Evolutionary conservation across 2,888 invertebrate species (phyloP), one percentile per base, ranked within the genome.

Genomic region (Diaprepes abbreviatus): DNA sequence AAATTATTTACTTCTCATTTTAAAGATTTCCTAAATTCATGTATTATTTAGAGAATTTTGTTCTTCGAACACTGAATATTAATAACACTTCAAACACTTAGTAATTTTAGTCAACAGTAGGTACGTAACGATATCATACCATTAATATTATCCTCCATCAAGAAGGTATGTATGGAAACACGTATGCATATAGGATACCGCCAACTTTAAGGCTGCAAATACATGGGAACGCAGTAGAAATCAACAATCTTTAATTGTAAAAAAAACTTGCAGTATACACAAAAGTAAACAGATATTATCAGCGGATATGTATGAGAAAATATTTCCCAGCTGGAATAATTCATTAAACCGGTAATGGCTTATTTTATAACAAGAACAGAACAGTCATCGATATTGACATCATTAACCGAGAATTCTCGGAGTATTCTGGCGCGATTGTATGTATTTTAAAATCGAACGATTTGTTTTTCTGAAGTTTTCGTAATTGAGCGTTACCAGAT

Each of bases 331-430:
- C 71, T 67, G 71, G 76, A 75, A 77, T 76, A 77, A 79, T 79
- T 78, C 78, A 79, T 76, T 74, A 77, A 78, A 79, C 78, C 78
- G 78, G 79, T 79, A 80, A 80, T 78, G 76, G 78, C 77, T 79
- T 78, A 78, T 79, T 79, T 78, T 74, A 73, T 58, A 66, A 74
- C 75, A 79, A 79, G 79, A 80, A 79, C 28, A 43, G 43, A 76
- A 74, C 74, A 75, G 71, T 64, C 77, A 74, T 78, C 78, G 78
- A 79, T 80, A 79, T 80, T 79, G 79, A 78, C 78, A 80, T 80
- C 80, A 80, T 80, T 80, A 80, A 77, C 70, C 63, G 76, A 71
- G 79, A 79, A 80, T 80, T 71, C 77, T 63, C 65, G 64, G 68
- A 67, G 72, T 72, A 72, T 75, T 73, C 77, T 66, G 74, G 74